phyloP scores from a whole-genome alignment of 2,113 vertebrate species.

The Bubo scandiacus region DNA sequence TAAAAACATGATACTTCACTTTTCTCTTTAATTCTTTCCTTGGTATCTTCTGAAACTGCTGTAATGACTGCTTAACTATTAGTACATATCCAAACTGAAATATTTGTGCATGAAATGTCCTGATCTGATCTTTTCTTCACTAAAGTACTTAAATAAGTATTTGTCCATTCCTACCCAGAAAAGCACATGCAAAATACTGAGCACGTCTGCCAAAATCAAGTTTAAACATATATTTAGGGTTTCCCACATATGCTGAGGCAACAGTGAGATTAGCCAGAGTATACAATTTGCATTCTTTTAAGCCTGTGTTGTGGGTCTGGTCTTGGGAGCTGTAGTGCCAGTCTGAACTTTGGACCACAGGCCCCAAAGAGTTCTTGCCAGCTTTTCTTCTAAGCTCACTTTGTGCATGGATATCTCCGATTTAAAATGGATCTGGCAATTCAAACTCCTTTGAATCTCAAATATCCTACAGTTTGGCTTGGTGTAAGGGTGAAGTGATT shows the following conservation, averaged over 20 bases:
- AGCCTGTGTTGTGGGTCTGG: not conserved
- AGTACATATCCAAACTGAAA: not conserved
- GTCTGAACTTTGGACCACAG: not conserved
- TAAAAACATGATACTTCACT: not conserved
- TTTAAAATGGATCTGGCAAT: not conserved
- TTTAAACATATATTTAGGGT: not conserved
- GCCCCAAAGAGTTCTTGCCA: not conserved
- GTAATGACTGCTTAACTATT: not conserved
- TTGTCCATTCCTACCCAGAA: not conserved
- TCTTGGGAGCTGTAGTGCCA: not conserved
- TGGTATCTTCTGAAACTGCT: not conserved
- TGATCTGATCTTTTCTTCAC: not conserved
- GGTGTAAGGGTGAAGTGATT: not conserved
- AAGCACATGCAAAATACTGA: not conserved
- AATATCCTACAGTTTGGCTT: not conserved
- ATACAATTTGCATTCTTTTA: not conserved
- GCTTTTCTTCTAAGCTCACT: not conserved
- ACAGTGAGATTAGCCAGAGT: not conserved
- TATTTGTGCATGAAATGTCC: not conserved
- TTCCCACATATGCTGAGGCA: not conserved
- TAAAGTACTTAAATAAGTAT: not conserved
- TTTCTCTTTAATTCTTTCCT: not conserved
- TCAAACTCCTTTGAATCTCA: not conserved
- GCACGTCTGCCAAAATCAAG: not conserved
- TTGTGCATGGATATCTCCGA: not conserved